Conservation (phyloP, 2,797 vertebrate genomes). For the Nyctalus aviator region DNA sequence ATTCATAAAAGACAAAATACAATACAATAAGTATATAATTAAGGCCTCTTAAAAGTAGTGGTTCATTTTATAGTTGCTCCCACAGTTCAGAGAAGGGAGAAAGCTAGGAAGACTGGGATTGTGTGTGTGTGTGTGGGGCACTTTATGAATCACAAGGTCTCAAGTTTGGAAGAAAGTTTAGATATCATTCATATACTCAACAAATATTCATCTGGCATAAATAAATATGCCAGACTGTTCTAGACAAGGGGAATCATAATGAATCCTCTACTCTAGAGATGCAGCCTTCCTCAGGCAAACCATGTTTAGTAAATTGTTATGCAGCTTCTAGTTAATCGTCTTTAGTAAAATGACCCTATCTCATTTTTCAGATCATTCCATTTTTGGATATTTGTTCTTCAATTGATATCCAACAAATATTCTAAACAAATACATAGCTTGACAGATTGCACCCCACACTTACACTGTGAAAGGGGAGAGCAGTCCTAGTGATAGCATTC, state of each 20-base stretch:
- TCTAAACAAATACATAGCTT: slow-evolving; percentile 4
- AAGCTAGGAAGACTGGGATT: neutral
- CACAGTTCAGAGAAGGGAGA: slow-evolving; percentile 46
- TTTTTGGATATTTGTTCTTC: slow-evolving; percentile 19
- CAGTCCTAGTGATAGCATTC: neutral
- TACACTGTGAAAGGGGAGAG: neutral
- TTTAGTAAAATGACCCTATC: slow-evolving; percentile 21
- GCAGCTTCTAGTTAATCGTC: slow-evolving; percentile 10
- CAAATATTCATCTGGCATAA: slow-evolving; percentile 1
- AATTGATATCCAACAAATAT: slow-evolving; percentile 30
- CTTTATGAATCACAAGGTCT: slow-evolving; percentile 32
- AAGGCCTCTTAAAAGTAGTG: slow-evolving; percentile 56
- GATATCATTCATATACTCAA: slow-evolving; percentile 19
- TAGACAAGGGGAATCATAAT: neutral
- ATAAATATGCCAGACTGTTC: neutral
- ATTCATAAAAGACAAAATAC: slow-evolving; percentile 27
- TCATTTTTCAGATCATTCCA: neutral
- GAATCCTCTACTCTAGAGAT: neutral
- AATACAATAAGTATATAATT: slow-evolving; percentile 64
- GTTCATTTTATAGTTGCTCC: slow-evolving; percentile 57
- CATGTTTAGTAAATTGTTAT: neutral
- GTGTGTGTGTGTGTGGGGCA: neutral
- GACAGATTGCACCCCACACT: neutral
- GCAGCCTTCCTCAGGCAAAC: neutral
- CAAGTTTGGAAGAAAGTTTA: neutral